Evolutionary conservation across 2,113 vertebrate species (phyloP).

Genomic region (Podiceps cristatus): DNA sequence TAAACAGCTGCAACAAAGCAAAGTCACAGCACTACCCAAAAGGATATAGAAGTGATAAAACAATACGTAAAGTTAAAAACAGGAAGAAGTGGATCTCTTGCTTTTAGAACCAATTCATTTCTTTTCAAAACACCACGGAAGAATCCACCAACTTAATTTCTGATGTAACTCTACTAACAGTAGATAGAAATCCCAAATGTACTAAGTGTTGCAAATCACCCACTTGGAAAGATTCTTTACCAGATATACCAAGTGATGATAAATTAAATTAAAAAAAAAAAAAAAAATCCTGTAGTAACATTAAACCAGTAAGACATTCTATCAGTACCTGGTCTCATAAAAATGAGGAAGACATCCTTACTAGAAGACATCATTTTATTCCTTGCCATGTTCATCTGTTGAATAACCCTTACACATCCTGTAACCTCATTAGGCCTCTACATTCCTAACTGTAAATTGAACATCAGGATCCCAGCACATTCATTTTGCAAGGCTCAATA

Average conservation of each 20-base stretch:
- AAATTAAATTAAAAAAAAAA: not conserved
- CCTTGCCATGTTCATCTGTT: not conserved
- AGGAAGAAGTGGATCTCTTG: not conserved
- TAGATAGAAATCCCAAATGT: not conserved
- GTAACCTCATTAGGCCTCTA: not conserved
- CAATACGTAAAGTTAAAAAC: fast-evolving
- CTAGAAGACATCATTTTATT: not conserved
- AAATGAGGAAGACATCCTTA: not conserved
- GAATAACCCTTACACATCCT: not conserved
- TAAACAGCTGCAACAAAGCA: not conserved
- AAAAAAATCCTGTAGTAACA: not conserved
- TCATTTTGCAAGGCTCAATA: not conserved
- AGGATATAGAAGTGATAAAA: not conserved
- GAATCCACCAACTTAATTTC: not conserved
- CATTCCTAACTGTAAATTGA: not conserved
- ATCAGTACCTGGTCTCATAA: not conserved
- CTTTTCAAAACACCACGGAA: not conserved
- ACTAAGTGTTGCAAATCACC: not conserved
- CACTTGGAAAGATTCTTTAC: not conserved
- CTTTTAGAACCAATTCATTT: not conserved
- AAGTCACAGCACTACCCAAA: not conserved
- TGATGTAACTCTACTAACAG: not conserved
- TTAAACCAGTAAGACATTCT: not conserved
- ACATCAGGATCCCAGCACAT: not conserved
- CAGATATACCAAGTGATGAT: not conserved